Evolutionary conservation across 2,113 vertebrate genomes (phyloP).

Genomic region (Aegypius monachus): DNA sequence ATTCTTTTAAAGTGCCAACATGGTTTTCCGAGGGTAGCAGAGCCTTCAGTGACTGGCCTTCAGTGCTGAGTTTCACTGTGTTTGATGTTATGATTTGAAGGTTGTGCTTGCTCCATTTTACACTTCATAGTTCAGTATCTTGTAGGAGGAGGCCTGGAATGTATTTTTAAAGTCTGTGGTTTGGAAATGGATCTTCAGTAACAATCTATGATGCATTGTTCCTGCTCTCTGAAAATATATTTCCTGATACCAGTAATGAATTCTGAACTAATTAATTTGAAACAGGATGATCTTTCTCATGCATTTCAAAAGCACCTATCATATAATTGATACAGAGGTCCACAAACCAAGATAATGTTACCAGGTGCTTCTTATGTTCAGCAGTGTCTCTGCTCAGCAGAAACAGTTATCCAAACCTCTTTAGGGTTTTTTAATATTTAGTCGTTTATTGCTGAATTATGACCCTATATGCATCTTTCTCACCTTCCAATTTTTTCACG

Average conservation of each 20-base stretch:
- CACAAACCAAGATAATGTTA: neutral
- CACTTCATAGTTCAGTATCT: conserved; percentile 10
- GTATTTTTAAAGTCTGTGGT: neutral
- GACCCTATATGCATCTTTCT: neutral
- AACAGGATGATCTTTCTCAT: neutral
- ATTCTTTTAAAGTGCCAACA: neutral
- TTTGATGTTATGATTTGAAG: neutral
- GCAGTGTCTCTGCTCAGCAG: neutral
- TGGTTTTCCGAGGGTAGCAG: neutral
- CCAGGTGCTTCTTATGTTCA: neutral
- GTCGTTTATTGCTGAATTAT: neutral
- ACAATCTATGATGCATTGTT: neutral
- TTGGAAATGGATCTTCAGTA: neutral
- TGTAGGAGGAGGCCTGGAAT: conserved; percentile 8
- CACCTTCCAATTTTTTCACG: neutral
- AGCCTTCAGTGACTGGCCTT: neutral
- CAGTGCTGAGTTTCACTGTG: neutral
- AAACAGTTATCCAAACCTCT: neutral
- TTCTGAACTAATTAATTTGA: neutral
- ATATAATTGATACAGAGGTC: neutral
- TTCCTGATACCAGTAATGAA: neutral
- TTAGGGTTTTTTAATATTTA: neutral
- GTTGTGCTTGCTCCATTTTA: neutral
- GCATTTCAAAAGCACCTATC: neutral
- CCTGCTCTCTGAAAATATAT: neutral